Conservation (phyloP, 2,888 invertebrate species). For the Tromatobia lineatoria region DNA sequence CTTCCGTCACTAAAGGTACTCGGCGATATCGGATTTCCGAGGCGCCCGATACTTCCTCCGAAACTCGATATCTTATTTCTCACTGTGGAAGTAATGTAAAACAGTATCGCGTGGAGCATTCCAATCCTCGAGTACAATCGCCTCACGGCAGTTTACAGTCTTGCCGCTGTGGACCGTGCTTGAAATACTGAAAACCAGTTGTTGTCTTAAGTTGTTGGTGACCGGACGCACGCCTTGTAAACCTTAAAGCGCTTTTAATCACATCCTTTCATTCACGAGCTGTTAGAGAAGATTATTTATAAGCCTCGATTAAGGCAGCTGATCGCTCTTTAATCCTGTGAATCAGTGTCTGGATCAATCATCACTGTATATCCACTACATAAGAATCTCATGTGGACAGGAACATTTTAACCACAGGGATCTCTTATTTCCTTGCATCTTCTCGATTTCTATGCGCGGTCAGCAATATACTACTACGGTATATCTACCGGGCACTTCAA, state of each 20-base stretch:
- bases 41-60: slow-evolving; percentile 37
- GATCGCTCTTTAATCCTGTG: slow-evolving; percentile 37
- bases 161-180: background rate
- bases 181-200: slow-evolving; percentile 54
- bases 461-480: slow-evolving; percentile 6
- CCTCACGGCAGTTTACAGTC: slow-evolving; percentile 38
- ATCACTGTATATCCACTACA: background rate
- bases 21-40: slow-evolving; percentile 58
- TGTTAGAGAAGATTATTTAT: slow-evolving; percentile 25
- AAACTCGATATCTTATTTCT: slow-evolving; percentile 65
- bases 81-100: slow-evolving; percentile 58
- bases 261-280: slow-evolving; percentile 45
- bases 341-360: slow-evolving; percentile 42
- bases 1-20: slow-evolving; percentile 43
- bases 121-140: slow-evolving; percentile 38
- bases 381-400: slow-evolving; percentile 4
- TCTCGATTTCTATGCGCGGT: slow-evolving; percentile 20
- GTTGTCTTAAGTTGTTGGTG: slow-evolving; percentile 30
- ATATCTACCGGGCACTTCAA: slow-evolving; percentile 32
- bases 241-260: slow-evolving; percentile 47
- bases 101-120: slow-evolving; percentile 54
- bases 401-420: slow-evolving; percentile 24
- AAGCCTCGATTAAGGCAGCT: slow-evolving; percentile 46
- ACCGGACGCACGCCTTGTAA: slow-evolving; percentile 48
- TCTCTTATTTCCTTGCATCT: slow-evolving; percentile 40